Evolutionary conservation across 2,797 vertebrate species (phyloP).

Genomic region (Karalla daura): DNA sequence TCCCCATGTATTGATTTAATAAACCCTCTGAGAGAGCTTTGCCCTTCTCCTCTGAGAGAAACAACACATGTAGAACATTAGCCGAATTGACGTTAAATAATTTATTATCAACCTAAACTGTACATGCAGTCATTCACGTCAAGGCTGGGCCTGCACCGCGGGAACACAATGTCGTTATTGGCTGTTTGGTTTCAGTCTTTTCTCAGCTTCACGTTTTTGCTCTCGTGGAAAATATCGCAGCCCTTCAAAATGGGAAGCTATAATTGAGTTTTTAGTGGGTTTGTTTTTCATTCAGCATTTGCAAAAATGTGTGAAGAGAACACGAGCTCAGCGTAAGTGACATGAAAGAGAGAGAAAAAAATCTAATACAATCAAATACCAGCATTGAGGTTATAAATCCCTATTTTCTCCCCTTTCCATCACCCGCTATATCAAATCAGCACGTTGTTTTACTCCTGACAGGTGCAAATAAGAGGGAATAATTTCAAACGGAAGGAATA

Average conservation of each 20-base stretch:
- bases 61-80: conserved; percentile 74
- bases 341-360: not conserved
- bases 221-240: not conserved
- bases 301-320: not conserved
- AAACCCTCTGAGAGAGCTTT: conserved; percentile 59
- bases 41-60: conserved; percentile 66
- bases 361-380: not conserved
- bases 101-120: conserved; percentile 67
- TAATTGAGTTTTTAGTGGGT: not conserved
- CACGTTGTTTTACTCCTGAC: conserved; percentile 61
- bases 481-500: conserved; percentile 64
- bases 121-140: conserved; percentile 62
- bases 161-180: conserved; percentile 34
- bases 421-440: conserved; percentile 32
- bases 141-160: conserved; percentile 31
- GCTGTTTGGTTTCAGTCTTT: conserved; percentile 25
- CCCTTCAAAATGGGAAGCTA: not conserved
- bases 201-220: conserved; percentile 21
- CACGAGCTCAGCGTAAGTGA: not conserved
- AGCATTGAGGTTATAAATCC: not conserved
- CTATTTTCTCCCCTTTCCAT: conserved; percentile 8
- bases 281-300: conserved; percentile 10
- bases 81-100: conserved; percentile 75
- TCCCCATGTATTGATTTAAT: conserved; percentile 71
- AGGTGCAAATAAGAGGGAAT: conserved; percentile 54